Evolutionary conservation across 2,797 vertebrate species (phyloP), one percentile per base, ranked within the genome.

Genomic region (Clarias pachynema): DNA sequence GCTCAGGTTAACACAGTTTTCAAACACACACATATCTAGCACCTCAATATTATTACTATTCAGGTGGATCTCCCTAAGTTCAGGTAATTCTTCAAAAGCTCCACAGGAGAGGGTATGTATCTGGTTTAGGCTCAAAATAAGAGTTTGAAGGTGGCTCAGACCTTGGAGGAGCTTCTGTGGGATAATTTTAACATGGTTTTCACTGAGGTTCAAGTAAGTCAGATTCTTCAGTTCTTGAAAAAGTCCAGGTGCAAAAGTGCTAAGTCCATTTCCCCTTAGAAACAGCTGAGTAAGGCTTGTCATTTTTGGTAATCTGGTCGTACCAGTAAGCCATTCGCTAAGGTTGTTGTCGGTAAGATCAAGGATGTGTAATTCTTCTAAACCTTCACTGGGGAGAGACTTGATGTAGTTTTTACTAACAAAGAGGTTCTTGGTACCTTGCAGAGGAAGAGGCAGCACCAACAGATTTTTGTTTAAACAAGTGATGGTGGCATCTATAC

Each of bases 271-370:
- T 63, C 89, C 84, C 2, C 88, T 88, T 8, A 95, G 89, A 74
- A 90, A 87, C n/a, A 95, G 92, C 31, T 91, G 90, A 5, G 49
- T 34, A 62, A 95, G 90, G 24, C 84, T 86, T 5, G 66, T 87
- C 92, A 93, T 93, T 3, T 82, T 87, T 70, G 90, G 91, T 89
- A 92, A 92, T 57, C 82, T 86, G 56, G 78, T 81, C 44, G 62
- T 85, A 60, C 12, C 14, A 16, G 81, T 81, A 0, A 92, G 9
- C 59, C 88, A 92, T 72, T 66, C 4, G 34, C 87, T 84, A 40
- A 94, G 83, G 29, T 78, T 57, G 77, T 95, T 95, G 26, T 82
- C 87, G 14, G 91, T 93, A 65, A 95, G 87, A 79, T 95, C 94
- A 69, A 95, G 89, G 53, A 92, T 60, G 82, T 89, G 82, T 84